A percentile compares a stretch with the other conserved stretches of the same genome.
Conservation (phyloP, 2,113 vertebrate genomes). For the Chaetodon auriga region DNA sequence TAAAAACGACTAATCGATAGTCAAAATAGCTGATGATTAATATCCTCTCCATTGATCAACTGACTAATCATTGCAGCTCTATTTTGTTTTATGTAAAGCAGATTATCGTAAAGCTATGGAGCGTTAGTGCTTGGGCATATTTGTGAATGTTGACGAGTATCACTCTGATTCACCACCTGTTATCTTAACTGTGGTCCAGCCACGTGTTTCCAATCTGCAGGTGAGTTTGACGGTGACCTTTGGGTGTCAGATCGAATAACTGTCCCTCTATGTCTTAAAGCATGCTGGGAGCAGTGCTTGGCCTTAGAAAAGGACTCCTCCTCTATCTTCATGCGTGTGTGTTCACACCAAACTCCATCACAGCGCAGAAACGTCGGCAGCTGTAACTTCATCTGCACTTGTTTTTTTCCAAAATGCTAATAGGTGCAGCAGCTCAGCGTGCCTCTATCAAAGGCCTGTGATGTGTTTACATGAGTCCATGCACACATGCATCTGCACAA, state of each 20-base stretch:
- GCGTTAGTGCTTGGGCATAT: background rate
- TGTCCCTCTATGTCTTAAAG: slow-evolving; percentile 9
- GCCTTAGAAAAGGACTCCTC: background rate
- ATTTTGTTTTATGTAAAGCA: background rate
- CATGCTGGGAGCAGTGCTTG: background rate
- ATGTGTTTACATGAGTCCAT: slow-evolving; percentile 1
- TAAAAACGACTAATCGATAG: no score
- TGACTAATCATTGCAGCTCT: no score
- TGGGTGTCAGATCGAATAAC: slow-evolving; percentile 15
- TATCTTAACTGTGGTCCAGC: background rate
- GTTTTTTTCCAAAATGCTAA: slow-evolving; percentile 36
- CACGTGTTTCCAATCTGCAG: background rate
- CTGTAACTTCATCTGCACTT: slow-evolving; percentile 12
- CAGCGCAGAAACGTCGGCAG: slow-evolving; percentile 18
- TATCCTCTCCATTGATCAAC: no score
- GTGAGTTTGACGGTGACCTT: background rate
- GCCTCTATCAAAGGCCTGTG: background rate
- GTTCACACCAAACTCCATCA: slow-evolving; percentile 14
- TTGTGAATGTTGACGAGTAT: background rate
- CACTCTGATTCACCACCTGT: background rate
- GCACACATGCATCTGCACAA: slow-evolving; percentile 1
- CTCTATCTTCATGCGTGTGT: background rate
- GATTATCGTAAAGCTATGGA: background rate
- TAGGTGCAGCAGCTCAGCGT: slow-evolving; percentile 7
- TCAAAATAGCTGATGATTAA: no score